Evolutionary conservation across 2,888 invertebrate species (phyloP).

Genomic region (Urechis unicinctus): DNA sequence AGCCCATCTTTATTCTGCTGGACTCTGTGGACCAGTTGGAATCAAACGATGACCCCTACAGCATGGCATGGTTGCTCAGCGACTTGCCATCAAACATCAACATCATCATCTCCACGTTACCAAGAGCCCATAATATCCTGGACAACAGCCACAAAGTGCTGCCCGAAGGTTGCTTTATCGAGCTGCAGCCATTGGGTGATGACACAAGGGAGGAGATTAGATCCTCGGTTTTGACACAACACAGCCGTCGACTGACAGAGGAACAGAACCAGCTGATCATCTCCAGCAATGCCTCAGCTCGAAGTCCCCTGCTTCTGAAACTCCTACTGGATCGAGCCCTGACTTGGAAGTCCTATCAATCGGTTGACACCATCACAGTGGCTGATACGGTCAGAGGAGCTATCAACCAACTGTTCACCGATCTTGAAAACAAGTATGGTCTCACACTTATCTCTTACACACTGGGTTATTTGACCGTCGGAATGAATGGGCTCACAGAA

Average conservation of each 20-base stretch:
- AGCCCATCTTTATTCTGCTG: slow-evolving; percentile 34
- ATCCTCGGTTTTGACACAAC: background rate
- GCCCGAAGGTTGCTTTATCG: slow-evolving; percentile 25
- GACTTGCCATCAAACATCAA: slow-evolving; percentile 34
- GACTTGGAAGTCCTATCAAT: slow-evolving; percentile 33
- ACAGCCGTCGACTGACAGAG: slow-evolving; percentile 4
- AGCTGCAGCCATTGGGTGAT: slow-evolving; percentile 29
- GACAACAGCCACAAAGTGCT: slow-evolving; percentile 25
- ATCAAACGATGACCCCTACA: slow-evolving; percentile 27
- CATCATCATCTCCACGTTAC: slow-evolving; percentile 35
- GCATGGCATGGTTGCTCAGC: slow-evolving; percentile 34
- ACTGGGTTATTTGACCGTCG: slow-evolving; percentile 37
- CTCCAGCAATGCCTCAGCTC: slow-evolving; percentile 22
- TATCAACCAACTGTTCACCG: slow-evolving; percentile 32
- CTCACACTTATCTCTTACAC: slow-evolving; percentile 27
- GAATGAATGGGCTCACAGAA: slow-evolving; percentile 37
- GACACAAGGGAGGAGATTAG: slow-evolving; percentile 26
- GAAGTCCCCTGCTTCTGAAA: slow-evolving; percentile 39
- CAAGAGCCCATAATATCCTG: slow-evolving; percentile 28
- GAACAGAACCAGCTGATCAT: slow-evolving; percentile 20
- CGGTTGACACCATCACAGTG: slow-evolving; percentile 15
- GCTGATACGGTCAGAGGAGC: slow-evolving; percentile 29
- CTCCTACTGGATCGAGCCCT: slow-evolving; percentile 37
- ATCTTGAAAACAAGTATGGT: slow-evolving; percentile 38
- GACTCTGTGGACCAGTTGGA: slow-evolving; percentile 42